phyloP scores from a whole-genome alignment of 2,113 vertebrate genomes.

The Oxygymnocypris stewartii region DNA sequence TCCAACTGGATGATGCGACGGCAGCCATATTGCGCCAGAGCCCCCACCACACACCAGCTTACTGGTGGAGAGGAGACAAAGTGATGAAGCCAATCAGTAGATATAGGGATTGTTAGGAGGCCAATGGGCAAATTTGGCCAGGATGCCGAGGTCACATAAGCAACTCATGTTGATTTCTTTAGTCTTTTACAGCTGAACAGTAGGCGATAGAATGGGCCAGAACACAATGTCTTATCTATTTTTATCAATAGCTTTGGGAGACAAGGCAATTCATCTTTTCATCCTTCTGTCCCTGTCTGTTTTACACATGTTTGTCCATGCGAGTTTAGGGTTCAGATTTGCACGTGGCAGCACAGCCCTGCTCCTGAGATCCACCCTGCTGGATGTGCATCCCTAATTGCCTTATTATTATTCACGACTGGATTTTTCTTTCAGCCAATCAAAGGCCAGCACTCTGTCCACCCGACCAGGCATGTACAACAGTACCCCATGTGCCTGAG shows the following conservation, averaged over 20 bases:
- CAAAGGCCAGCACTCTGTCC: conserved; percentile 28
- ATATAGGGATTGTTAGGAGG: too few species aligned
- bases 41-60: too few species aligned
- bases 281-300: conserved; percentile 27
- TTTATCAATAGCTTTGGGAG: not conserved
- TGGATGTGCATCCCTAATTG: conserved; percentile 54
- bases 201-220: not conserved
- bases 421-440: conserved; percentile 50
- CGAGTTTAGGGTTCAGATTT: conserved; percentile 22
- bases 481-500: conserved; percentile 35
- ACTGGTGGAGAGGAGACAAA: too few species aligned
- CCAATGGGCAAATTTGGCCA: too few species aligned
- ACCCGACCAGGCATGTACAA: conserved; percentile 44
- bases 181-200: not conserved
- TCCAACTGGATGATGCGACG: too few species aligned
- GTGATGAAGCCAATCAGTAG: too few species aligned
- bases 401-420: conserved; percentile 57
- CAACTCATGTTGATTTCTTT: too few species aligned
- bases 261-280: not conserved
- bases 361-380: conserved; percentile 59
- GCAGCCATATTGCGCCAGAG: too few species aligned
- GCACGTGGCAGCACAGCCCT: conserved; percentile 44
- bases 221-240: not conserved
- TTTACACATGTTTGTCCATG: conserved; percentile 65
- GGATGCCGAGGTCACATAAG: too few species aligned